Percentiles rank a stretch among this genome's conserved stretches.
phyloP scores from a whole-genome alignment of 2,797 vertebrate genomes.

The Rhynchotus rufescens region DNA sequence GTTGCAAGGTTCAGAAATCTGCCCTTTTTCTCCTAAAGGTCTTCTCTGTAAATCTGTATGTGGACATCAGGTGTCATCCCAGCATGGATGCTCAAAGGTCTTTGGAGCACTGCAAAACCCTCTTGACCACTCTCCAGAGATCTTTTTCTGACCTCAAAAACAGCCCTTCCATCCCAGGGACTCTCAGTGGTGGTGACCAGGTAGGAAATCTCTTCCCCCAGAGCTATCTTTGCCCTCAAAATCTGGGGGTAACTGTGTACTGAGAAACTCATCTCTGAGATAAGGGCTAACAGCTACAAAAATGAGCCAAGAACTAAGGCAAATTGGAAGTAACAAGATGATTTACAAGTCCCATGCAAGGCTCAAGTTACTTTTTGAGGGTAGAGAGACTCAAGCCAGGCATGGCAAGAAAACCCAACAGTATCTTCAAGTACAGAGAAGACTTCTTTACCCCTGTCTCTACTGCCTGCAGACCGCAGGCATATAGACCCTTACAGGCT shows the following conservation, averaged over 20 bases:
- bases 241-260: not conserved
- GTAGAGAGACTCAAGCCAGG: not conserved
- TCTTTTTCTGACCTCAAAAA: not conserved
- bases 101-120: not conserved
- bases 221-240: not conserved
- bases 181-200: not conserved
- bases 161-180: not conserved
- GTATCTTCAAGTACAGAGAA: accelerated
- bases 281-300: not conserved
- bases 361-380: not conserved
- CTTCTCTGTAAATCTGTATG: not conserved
- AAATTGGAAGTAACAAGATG: not conserved
- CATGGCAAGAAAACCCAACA: not conserved
- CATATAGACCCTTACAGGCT: not conserved
- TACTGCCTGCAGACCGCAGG: accelerated
- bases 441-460: not conserved
- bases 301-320: not conserved
- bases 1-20: not conserved
- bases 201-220: not conserved
- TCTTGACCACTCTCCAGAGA: accelerated
- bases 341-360: not conserved
- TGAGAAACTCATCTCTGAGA: not conserved
- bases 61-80: not conserved
- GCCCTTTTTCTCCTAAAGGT: not conserved
- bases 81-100: accelerated